Evolutionary conservation across 2,888 invertebrate species (phyloP).

Genomic region (Ophion obscuratus): DNA sequence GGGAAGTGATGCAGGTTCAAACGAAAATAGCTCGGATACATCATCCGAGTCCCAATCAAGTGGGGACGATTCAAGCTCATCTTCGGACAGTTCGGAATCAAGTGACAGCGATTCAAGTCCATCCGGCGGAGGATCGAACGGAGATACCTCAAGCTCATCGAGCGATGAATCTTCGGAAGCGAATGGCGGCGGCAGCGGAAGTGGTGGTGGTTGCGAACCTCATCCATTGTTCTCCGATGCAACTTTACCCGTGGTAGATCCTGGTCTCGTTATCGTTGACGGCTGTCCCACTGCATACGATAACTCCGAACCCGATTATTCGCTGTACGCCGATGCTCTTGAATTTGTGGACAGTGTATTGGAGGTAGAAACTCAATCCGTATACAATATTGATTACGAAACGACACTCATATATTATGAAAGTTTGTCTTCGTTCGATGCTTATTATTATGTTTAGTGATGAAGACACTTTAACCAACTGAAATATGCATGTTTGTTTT

Average conservation of each 20-base stretch:
- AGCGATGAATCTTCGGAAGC: constrained; percentile 10
- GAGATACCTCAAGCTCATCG: constrained; percentile 1
- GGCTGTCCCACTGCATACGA: constrained; percentile 6
- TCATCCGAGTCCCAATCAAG: too few species aligned
- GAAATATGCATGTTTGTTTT: background rate
- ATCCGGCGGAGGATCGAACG: background rate
- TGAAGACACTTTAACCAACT: background rate
- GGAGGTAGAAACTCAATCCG: background rate
- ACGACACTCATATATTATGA: too few species aligned
- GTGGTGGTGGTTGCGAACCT: constrained; percentile 1
- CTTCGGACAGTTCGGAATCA: background rate
- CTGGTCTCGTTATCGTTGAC: constrained; percentile 21
- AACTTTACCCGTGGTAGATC: constrained; percentile 12
- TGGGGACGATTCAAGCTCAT: too few species aligned
- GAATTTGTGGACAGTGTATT: background rate
- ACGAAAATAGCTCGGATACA: too few species aligned
- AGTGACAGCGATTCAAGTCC: background rate
- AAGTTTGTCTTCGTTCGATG: too few species aligned
- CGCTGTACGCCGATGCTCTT: constrained; percentile 2
- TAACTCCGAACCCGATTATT: background rate
- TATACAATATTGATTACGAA: too few species aligned
- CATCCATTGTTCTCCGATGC: constrained; percentile 2
- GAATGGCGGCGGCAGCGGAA: background rate
- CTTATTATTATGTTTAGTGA: too few species aligned
- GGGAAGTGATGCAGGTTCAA: too few species aligned